Evolutionary conservation across 2,888 invertebrate species (phyloP), one percentile per base, ranked within the genome.

Genomic region (Neoascia interrupta): DNA sequence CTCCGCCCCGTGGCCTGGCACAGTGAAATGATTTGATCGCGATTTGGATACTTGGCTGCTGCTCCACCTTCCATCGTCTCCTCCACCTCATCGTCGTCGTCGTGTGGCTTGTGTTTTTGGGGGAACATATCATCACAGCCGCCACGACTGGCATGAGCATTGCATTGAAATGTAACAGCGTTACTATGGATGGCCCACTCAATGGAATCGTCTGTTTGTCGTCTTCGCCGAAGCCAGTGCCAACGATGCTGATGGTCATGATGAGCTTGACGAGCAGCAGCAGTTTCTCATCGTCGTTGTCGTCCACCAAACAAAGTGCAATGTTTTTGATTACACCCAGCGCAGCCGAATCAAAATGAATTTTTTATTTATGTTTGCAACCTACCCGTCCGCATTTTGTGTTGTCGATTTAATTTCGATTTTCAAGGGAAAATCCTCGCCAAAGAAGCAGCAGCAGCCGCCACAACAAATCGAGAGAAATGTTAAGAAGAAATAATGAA

Each of bases 381-480:
- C 54, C 73, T 61, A 79, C 79, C 79, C 79, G 79, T 79, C 79
- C 66, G 61, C 73, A 66, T 73, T 79, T 79, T 61, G 73, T 73
- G 72, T 61, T 79, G 72, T 73, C 56, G 61, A 79, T 79, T 56
- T 73, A 60, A 79, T 56, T 72, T 72, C 72, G n/a, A n/a, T n/a
- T n/a, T n/a, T n/a, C 54, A 72, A 60, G 39, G 28, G 43, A 61
- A 66, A 61, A 37, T 79, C n/a, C n/a, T n/a, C 76, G 54, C 49
- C 79, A 23, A 56, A 66, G 37, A 66, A 73, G 49, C 60, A 63
- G 49, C 60, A 63, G 54, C 75, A 76, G 58, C 70, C 64, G 60
- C 72, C 58, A 72, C 72, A 79, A 66, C 66, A 72, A 66, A 79
- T 79, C 66, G 66, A 79, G 36, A 66, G 72, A 66, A 79, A 79